phyloP scores from a whole-genome alignment of 2,113 vertebrate genomes.

The Sterrhoptilus dennistouni region DNA sequence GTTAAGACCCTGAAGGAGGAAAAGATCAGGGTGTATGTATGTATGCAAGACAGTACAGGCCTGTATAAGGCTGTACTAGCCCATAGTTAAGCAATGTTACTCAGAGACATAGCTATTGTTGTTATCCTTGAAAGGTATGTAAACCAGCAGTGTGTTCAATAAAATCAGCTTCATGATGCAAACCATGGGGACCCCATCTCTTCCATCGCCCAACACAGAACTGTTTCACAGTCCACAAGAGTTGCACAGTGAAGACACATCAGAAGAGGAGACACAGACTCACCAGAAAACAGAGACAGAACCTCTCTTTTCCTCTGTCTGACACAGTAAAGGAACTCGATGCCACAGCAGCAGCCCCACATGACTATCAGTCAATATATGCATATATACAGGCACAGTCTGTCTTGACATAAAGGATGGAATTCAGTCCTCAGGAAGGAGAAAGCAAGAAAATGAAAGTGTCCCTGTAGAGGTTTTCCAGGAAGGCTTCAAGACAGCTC shows the following conservation, averaged over 20 bases:
- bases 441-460: background rate
- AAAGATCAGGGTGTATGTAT: no score
- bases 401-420: background rate
- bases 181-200: no score
- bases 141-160: no score
- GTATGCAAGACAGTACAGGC: no score
- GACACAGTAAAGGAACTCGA: background rate
- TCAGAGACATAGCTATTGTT: no score
- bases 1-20: no score
- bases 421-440: background rate
- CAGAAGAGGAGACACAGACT: background rate
- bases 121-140: no score
- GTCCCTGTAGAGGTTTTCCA: background rate
- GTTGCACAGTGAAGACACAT: background rate
- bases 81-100: no score
- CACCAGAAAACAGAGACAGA: background rate
- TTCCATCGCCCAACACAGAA: background rate
- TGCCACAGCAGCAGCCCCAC: background rate
- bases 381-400: background rate
- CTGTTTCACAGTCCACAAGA: background rate
- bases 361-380: no score
- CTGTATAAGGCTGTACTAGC: no score
- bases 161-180: no score
- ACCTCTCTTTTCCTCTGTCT: background rate
- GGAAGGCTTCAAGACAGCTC: background rate